Conservation (phyloP, 1,140 invertebrate genomes). For the Anagrus nilaparvatae region DNA sequence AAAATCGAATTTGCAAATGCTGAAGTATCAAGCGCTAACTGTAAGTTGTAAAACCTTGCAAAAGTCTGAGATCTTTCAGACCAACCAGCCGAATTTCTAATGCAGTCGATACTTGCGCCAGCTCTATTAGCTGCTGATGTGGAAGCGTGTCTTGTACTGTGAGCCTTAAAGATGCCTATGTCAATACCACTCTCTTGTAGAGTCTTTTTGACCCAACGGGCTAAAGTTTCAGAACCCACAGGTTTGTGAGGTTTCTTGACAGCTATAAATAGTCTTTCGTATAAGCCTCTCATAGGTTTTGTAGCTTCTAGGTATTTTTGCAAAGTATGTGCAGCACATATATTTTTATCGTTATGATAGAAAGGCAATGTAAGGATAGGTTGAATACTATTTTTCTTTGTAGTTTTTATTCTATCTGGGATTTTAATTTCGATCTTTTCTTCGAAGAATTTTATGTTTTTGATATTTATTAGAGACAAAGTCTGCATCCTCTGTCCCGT, state of each 20-base stretch:
- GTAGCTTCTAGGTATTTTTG: constrained; percentile 10
- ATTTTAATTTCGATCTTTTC: constrained; percentile 15
- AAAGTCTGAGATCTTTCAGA: constrained; percentile 6
- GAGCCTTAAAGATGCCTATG: constrained; percentile 8
- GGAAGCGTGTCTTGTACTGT: constrained; percentile 12
- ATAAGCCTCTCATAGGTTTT: background rate
- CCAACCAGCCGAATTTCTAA: constrained; percentile 15
- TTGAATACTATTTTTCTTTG: constrained; percentile 3
- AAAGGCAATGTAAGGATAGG: constrained; percentile 12
- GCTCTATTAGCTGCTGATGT: constrained; percentile 8
- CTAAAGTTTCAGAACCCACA: constrained; percentile 2
- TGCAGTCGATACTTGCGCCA: constrained; percentile 5
- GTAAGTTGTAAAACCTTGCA: background rate
- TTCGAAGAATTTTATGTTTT: constrained; percentile 8
- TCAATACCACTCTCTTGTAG: constrained; percentile 3
- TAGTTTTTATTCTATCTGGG: constrained; percentile 16
- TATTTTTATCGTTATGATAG: constrained; percentile 6
- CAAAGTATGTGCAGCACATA: constrained; percentile 4
- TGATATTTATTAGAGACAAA: constrained; percentile 9
- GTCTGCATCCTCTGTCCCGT: constrained; percentile 17
- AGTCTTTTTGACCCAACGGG: constrained; percentile 8
- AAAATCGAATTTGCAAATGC: too few relatives aligned
- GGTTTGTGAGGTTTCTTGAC: constrained; percentile 7
- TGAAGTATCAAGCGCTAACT: too few relatives aligned
- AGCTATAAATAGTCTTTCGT: constrained; percentile 9